Evolutionary conservation across 2,113 vertebrate species (phyloP).

Genomic region (Octodon degus): DNA sequence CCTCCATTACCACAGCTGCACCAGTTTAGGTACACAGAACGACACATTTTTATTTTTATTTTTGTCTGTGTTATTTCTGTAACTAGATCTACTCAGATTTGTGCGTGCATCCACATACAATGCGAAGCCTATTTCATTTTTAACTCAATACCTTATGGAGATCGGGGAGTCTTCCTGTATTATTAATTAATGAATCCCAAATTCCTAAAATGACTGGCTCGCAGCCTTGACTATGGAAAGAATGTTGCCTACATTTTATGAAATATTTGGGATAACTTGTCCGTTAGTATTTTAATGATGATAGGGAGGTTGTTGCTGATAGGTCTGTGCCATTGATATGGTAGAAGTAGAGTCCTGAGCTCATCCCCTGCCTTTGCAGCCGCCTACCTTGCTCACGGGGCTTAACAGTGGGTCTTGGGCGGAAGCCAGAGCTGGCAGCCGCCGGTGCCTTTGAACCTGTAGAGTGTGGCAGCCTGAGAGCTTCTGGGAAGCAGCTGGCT

Average conservation of each 20-base stretch:
- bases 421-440: not conserved
- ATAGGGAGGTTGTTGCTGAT: not conserved
- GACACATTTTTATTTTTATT: not conserved
- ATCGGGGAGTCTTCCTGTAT: not conserved
- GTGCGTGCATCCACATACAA: not conserved
- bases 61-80: not conserved
- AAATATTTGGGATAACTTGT: not conserved
- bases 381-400: not conserved
- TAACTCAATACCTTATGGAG: not conserved
- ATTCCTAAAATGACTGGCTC: not conserved
- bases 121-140: not conserved
- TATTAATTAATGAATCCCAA: slow-evolving; percentile 1
- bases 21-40: not conserved
- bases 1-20: not conserved
- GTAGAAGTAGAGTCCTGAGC: not conserved
- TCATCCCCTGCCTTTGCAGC: not conserved
- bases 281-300: not conserved
- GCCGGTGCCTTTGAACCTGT: not conserved
- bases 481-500: not conserved
- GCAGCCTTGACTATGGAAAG: not conserved
- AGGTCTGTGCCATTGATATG: not conserved
- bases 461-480: not conserved
- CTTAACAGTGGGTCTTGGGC: not conserved
- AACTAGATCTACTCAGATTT: not conserved
- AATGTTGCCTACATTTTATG: not conserved